Evolutionary conservation across 2,888 invertebrate species (phyloP).

Genomic region (Caenorhabditis sp.): DNA sequence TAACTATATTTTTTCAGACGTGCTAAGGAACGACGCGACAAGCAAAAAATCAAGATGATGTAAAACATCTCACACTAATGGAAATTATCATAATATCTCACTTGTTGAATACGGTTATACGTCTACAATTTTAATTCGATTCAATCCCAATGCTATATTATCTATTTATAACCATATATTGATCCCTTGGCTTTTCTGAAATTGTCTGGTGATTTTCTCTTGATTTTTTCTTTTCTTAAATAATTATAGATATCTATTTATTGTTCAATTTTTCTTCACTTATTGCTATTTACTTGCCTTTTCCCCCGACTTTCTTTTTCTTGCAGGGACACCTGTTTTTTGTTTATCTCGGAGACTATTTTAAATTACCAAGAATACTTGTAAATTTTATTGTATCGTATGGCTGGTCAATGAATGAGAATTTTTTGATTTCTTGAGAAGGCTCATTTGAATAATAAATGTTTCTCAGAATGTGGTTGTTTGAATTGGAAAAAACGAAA

Average conservation of each 20-base stretch:
- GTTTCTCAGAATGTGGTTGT: too few relatives aligned
- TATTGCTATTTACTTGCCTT: not conserved
- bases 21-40: slow-evolving; percentile 51
- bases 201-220: not conserved
- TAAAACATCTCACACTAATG: not conserved
- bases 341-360: not conserved
- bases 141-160: too few relatives aligned
- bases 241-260: not conserved
- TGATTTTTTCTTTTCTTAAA: not conserved
- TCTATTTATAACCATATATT: too few relatives aligned
- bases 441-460: too few relatives aligned
- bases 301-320: not conserved
- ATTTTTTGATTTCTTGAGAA: too few relatives aligned
- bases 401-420: too few relatives aligned
- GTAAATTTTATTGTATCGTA: too few relatives aligned
- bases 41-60: slow-evolving; percentile 20
- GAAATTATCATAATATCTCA: not conserved
- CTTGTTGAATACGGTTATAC: not conserved
- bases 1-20: slow-evolving; percentile 38
- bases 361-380: not conserved
- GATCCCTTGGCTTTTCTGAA: too few relatives aligned
- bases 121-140: not conserved
- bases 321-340: not conserved
- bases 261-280: not conserved
- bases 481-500: too few relatives aligned